These are phyloP conservation scores for Ranitomeya imitator DNA, from an alignment of 2,113 vertebrate genomes.

Conservation along the genomic window DNA sequence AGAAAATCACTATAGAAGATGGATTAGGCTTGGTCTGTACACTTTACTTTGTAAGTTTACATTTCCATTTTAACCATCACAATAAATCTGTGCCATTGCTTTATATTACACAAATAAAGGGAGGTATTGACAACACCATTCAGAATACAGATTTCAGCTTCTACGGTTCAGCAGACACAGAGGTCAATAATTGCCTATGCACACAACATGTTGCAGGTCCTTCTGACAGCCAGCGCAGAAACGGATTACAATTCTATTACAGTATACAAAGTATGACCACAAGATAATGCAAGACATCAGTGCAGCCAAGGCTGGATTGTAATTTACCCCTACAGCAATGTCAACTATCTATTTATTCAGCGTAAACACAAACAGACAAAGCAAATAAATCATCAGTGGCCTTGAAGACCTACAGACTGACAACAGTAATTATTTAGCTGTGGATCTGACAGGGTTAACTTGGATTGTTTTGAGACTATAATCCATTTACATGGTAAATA, in stretches of 20 bases:
- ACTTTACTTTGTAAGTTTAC: background rate
- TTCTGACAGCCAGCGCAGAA: background rate
- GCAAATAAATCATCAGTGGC: slow-evolving; percentile 32
- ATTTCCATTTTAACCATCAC: slow-evolving; percentile 2
- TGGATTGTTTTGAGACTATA: background rate
- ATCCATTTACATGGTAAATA: slow-evolving; percentile 16
- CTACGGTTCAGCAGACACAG: slow-evolving; percentile 1
- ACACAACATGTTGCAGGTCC: background rate
- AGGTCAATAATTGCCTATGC: slow-evolving; percentile 19
- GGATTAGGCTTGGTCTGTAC: background rate
- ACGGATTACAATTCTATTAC: slow-evolving; percentile 27
- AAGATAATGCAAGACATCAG: slow-evolving; percentile 12
- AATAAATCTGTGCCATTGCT: background rate
- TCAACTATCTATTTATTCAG: slow-evolving; percentile 21
- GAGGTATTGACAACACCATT: slow-evolving; percentile 10
- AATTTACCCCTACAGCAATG: slow-evolving; percentile 41
- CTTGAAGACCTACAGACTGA: slow-evolving; percentile 13
- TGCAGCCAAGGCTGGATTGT: slow-evolving; percentile 12
- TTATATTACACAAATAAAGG: background rate
- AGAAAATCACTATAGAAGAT: background rate
- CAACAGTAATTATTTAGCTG: background rate
- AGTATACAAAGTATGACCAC: slow-evolving; percentile 18
- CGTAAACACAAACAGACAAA: slow-evolving; percentile 4
- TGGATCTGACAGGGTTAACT: slow-evolving; percentile 10
- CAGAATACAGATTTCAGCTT: background rate